Base-by-base conservation (phyloP, 2,113 vertebrate species). In the Tamias sibiricus region DNA sequence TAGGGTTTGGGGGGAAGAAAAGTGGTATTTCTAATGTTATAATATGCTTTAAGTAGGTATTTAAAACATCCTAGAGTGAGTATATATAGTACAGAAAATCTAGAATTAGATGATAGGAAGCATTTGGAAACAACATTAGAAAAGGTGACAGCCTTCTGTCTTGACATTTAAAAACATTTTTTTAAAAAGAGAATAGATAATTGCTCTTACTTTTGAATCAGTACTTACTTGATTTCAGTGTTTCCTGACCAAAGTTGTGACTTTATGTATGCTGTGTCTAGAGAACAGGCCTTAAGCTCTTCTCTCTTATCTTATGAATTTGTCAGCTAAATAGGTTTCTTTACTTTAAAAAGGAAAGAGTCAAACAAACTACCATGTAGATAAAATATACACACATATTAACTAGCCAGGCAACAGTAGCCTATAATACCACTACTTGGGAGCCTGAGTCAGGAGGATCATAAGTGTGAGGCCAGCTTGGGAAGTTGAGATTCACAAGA, bases 131-230 rank as follows among this genome's bases (percentile, higher is more conserved):
- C 49, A n/a, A 42, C 8, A 2, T 59, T 91, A 64, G 37, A 66
- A 86, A 64, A 93, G 24, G 30, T 24, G 14, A 66, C 1, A 87
- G 57, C 1, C 8, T 95, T 95, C 77, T 2, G 40, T 84, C 37
- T n/a, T 90, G 59, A 72, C 52, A 66, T 79, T 90, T 94, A 66
- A 19, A 80, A 90, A 6, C 47, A 76, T 84, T 62, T 68, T 37
- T 35, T 95, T 71, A 30, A 95, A 95, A 97, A 92, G 77, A 76
- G 86, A 57, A 83, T 10, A 69, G 85, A 49, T 94, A 57, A 49
- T 22, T 79, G 30, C 26, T 75, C 26, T 95, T 72, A 81, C 69
- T 59, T 88, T 84, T 89, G 72, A 76, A 66, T 3, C 6, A 96
- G 42, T 28, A 30, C 7, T 68, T 84, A 16, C 42, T 90, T 96